Conservation (phyloP, 1,140 invertebrate genomes). For the Armadillidium nasatum region DNA sequence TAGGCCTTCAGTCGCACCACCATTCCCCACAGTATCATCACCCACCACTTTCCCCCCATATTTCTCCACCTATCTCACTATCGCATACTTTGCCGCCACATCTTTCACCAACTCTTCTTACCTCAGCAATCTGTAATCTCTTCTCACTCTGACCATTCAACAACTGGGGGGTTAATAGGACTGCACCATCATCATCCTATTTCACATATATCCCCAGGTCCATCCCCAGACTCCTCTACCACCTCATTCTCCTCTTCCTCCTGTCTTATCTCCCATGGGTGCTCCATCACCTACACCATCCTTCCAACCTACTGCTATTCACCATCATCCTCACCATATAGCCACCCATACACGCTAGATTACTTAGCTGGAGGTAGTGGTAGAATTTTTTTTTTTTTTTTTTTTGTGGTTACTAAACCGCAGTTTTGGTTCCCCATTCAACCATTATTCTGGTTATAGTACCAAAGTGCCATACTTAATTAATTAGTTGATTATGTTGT, state of each 20-base stretch:
- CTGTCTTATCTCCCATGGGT: slow-evolving; percentile 43
- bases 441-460: too few species aligned
- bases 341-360: slow-evolving; percentile 41
- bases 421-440: too few species aligned
- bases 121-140: not conserved
- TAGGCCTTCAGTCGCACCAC: slow-evolving; percentile 47
- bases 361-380: not conserved
- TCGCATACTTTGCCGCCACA: slow-evolving; percentile 29
- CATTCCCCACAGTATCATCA: slow-evolving; percentile 34
- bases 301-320: slow-evolving; percentile 33
- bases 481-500: too few species aligned
- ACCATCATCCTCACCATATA: slow-evolving; percentile 41
- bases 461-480: too few species aligned
- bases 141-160: not conserved
- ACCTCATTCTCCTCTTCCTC: slow-evolving; percentile 52
- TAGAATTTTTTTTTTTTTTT: too few species aligned
- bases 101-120: not conserved
- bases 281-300: slow-evolving; percentile 39
- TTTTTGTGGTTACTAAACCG: too few species aligned
- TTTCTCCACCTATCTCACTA: slow-evolving; percentile 34
- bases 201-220: slow-evolving; percentile 39
- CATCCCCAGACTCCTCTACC: slow-evolving; percentile 44
- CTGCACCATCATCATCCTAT: slow-evolving; percentile 35
- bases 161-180: slow-evolving; percentile 44
- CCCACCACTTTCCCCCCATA: slow-evolving; percentile 38